Evolutionary conservation across 2,888 invertebrate genomes (phyloP), one percentile per base, ranked within the genome.

Genomic region (Ormyrus labotus): DNA sequence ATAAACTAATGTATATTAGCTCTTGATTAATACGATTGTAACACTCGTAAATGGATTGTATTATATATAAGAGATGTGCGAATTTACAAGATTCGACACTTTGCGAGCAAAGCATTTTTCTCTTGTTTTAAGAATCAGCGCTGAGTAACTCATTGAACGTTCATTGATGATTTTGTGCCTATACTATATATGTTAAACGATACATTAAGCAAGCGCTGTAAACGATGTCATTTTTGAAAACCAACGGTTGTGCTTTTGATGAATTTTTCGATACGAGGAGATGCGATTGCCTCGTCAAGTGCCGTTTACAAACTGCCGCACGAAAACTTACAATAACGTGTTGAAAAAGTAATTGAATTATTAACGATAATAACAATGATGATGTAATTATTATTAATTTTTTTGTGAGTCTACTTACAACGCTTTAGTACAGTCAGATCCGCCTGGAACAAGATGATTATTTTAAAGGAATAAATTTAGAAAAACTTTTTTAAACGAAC

Each of bases 241-340:
- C 8, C 10, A 74, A 75, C 19, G 75, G 75, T 75, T 75, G 75
- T 75, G 75, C 75, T 75, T 75, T 75, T 50, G 60, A 67, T 60
- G 60, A 67, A 58, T 67, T 67, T 72, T 73, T 73, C 19, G 34
- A 34, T 34, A 34, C 34, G n/a, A 64, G 47, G 58, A 19, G 55
- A 19, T 64, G 55, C 63, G 48, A 47, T 57, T 45, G 50, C 60
- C 75, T 75, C 67, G 67, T 68, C 51, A 75, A 75, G 75, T 75
- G 75, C 75, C 47, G 75, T 67, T 75, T 34, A 50, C 6, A 55
- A 67, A 72, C 72, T 72, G 72, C 75, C 67, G 67, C 67, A 58
- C 51, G 67, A 57, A 9, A 60, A 67, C 60, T 67, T 51, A 60
- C 7, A 68, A 13, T 65, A 50, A 60, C 10, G 48, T 65, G 65